Conservation (phyloP, 2,113 vertebrate species). For the Suricata suricatta region DNA sequence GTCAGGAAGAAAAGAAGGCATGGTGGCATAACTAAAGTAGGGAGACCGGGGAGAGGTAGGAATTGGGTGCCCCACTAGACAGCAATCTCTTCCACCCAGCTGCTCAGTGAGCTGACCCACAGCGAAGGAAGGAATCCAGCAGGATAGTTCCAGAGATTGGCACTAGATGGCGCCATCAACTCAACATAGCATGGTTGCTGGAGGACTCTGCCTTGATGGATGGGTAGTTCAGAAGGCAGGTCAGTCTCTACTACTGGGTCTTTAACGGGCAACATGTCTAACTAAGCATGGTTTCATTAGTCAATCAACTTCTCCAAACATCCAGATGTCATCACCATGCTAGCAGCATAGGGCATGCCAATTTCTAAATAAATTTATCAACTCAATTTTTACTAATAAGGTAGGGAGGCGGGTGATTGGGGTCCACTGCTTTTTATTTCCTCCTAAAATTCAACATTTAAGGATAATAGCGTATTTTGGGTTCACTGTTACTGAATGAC, state of each 20-base stretch:
- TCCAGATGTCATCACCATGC: neutral
- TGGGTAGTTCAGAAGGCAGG: neutral
- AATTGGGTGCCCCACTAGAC: neutral
- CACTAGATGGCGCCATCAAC: conserved; percentile 79
- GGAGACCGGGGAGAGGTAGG: neutral
- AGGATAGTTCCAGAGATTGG: conserved; percentile 22
- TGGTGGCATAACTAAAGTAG: neutral
- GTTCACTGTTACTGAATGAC: conserved; percentile 12
- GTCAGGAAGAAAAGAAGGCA: neutral
- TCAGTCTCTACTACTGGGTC: neutral
- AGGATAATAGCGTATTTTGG: conserved; percentile 43
- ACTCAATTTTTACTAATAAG: conserved; percentile 13
- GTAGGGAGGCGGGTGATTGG: neutral
- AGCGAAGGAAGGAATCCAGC: neutral
- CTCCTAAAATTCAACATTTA: conserved; percentile 34
- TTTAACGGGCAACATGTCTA: neutral
- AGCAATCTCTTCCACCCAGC: neutral
- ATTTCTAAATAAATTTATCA: conserved; percentile 9
- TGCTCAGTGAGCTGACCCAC: neutral
- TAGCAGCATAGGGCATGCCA: neutral
- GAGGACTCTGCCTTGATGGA: neutral
- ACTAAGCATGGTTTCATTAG: neutral
- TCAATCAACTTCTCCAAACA: conserved; percentile 14
- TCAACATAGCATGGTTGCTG: conserved; percentile 75
- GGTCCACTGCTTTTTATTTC: neutral